Base-by-base conservation (phyloP, 2,888 invertebrate species). In the Cinara cedri region DNA sequence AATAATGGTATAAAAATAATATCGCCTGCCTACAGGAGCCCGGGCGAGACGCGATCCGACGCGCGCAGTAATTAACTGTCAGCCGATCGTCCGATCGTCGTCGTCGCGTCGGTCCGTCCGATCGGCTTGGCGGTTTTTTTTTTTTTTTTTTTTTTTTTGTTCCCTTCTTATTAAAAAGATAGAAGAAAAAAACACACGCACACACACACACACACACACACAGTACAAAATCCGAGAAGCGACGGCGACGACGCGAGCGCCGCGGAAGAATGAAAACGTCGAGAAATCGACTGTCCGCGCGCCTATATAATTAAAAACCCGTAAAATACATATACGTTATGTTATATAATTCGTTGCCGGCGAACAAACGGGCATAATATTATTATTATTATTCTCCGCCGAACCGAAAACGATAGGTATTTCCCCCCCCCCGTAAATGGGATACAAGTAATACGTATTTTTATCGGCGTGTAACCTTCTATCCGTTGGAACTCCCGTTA, bases 61-160 rank as follows among this genome's bases (percentile, higher is more conserved):
- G 62, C 72, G 10, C 34, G 55, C 49, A 13, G 76, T 76, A 76
- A 76, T 76, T 76, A 76, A 76, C 76, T 76, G 76, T 76, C 76
- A 76, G 66, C 66, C n/a, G 76, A 76, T 76, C 66, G n/a, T 65
- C 49, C 72, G 62, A 75, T 75, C n/a, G n/a, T n/a, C n/a, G n/a
- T n/a, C n/a, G n/a, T n/a, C n/a, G n/a, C n/a, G n/a, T n/a, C n/a
- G n/a, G n/a, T n/a, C n/a, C n/a, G n/a, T n/a, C 66, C 66, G 66
- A 76, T 66, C 66, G 55, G 66, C 74, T 1, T 10, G 46, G 46
- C 34, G 6, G 10, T 51, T n/a, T 51, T 26, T 62, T 72, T 46
- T n/a, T 54, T 26, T 46, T 62, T 74, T 42, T 34, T 34, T 34
- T 34, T 34, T 62, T 72, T 26, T n/a, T 54, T 26, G 21, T 62